These are phyloP conservation scores for Alces alces DNA, from an alignment of 2,113 vertebrate genomes.

Conservation along the genomic window DNA sequence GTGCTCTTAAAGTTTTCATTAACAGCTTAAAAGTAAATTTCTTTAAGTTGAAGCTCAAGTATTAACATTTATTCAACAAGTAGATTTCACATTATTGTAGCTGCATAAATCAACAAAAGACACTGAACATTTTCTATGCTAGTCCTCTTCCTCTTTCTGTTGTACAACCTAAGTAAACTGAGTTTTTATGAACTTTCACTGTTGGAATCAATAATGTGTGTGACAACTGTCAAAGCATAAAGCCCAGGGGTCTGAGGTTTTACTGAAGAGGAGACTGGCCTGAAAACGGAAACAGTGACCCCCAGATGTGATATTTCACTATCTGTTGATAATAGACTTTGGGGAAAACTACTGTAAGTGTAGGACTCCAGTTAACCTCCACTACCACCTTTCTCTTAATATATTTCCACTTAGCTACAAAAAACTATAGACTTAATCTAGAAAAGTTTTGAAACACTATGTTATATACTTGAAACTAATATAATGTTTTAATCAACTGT, in stretches of 20 bases:
- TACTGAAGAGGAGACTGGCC: not conserved
- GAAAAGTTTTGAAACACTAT: not conserved
- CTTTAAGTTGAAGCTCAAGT: not conserved
- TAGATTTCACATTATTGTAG: not conserved
- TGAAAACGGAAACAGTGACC: not conserved
- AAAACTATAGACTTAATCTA: not conserved
- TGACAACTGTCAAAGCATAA: not conserved
- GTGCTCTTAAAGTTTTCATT: not conserved
- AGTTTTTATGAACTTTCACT: not conserved
- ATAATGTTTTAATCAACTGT: not conserved
- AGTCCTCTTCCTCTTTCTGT: not conserved
- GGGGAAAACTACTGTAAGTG: not conserved
- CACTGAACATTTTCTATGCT: not conserved
- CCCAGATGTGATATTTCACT: not conserved
- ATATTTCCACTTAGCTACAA: not conserved
- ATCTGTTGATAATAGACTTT: not conserved
- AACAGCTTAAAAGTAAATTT: conserved; percentile 14
- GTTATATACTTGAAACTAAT: not conserved
- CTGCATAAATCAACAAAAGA: not conserved
- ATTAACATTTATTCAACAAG: not conserved
- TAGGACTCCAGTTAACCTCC: not conserved
- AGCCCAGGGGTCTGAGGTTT: not conserved
- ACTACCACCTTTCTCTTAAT: not conserved
- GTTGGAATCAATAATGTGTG: not conserved
- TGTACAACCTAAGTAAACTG: not conserved